Evolutionary conservation across 2,888 invertebrate species (phyloP).

Genomic region (Galerucella nymphaeae): DNA sequence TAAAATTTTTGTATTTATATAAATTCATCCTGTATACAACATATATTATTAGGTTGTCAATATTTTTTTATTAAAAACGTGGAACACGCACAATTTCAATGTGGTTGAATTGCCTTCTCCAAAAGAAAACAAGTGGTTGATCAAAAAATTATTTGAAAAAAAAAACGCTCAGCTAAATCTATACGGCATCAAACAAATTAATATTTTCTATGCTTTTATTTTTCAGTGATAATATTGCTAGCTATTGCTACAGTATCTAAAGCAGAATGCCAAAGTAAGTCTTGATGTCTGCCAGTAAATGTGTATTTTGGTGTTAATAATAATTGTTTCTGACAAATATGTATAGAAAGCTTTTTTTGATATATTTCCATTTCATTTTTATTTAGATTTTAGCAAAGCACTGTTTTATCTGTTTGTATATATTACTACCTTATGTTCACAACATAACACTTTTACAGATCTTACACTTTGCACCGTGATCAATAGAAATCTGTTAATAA

Average conservation of each 20-base stretch:
- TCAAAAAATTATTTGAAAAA: constrained; percentile 36
- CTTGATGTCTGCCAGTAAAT: constrained; percentile 46
- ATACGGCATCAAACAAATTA: constrained; percentile 44
- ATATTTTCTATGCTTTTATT: constrained; percentile 55
- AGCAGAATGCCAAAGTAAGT: constrained; percentile 74
- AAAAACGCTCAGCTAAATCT: constrained; percentile 27
- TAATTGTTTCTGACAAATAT: constrained; percentile 45
- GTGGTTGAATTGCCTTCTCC: constrained; percentile 32
- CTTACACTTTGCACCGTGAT: constrained; percentile 15
- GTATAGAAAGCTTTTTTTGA: constrained; percentile 40
- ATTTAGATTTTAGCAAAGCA: constrained; percentile 41
- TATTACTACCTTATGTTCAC: constrained; percentile 13
- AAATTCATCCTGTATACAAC: not conserved
- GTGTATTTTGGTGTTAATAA: constrained; percentile 45
- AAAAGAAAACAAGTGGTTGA: constrained; percentile 22
- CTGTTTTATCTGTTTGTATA: constrained; percentile 26
- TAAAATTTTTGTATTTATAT: not conserved
- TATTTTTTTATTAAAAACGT: not conserved
- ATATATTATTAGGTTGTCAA: not conserved
- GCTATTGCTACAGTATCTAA: constrained; percentile 64
- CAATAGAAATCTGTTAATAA: not conserved
- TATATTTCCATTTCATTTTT: constrained; percentile 34
- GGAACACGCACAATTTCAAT: constrained; percentile 8
- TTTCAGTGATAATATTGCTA: constrained; percentile 64
- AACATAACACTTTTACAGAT: constrained; percentile 13